Conservation (phyloP, 2,797 vertebrate species). For the Pseudochirops cupreus region DNA sequence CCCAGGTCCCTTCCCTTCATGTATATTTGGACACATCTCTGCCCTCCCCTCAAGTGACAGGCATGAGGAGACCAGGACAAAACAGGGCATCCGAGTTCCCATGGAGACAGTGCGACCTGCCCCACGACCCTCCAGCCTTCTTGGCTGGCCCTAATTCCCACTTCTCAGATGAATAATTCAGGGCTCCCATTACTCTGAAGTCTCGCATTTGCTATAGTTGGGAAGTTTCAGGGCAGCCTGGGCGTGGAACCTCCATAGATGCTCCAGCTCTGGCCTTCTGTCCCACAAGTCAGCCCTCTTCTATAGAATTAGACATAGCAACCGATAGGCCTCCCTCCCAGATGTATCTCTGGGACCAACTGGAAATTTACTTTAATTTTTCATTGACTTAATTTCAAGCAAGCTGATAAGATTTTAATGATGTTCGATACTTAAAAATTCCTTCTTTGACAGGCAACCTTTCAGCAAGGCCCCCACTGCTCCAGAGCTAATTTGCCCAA, state of each 20-base stretch:
- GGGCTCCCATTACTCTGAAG: background rate
- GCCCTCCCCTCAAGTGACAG: background rate
- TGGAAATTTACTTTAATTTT: constrained; percentile 91
- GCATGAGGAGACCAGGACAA: background rate
- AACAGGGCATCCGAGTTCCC: background rate
- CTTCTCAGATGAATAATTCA: constrained; percentile 1
- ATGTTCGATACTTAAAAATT: constrained; percentile 90
- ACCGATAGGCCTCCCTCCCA: constrained; percentile 11
- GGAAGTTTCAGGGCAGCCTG: background rate
- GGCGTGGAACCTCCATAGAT: background rate
- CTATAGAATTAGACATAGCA: background rate
- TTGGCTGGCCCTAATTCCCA: background rate
- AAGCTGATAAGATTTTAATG: constrained; percentile 92
- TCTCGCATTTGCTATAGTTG: background rate
- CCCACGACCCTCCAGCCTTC: background rate
- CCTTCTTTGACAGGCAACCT: constrained; percentile 86
- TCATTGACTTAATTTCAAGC: constrained; percentile 94
- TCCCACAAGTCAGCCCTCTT: constrained; percentile 57
- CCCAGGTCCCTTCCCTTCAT: background rate
- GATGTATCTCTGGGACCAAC: constrained; percentile 83
- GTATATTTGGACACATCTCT: background rate
- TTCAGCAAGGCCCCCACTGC: constrained; percentile 80
- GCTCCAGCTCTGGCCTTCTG: constrained; percentile 63
- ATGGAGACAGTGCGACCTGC: background rate
- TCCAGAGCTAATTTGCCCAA: constrained; percentile 82